Evolutionary conservation across 2,888 invertebrate genomes (phyloP), one percentile per base, ranked within the genome.

Genomic region (Xestia c-nigrum): DNA sequence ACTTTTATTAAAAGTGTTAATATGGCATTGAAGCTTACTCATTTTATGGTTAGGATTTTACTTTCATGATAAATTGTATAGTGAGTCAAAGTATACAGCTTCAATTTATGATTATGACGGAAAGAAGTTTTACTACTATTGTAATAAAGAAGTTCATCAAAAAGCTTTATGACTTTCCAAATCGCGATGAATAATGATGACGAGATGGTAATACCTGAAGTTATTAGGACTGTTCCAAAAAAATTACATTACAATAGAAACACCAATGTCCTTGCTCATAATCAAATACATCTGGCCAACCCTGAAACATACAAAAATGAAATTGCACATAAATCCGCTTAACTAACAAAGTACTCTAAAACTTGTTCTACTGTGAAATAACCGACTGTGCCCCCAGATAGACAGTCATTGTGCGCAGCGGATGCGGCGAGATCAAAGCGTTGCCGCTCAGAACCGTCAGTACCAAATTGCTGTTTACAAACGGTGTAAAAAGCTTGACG

Each of bases 361-460:
- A 87, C 83, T 86, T 87, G 85, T 82, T 87, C 84, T 87, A 86
- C 91, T 91, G 91, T 87, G 81, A 85, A 85, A 85, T 83, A 77
- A 87, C 85, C 84, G 85, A 84, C 88, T 84, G 87, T 89, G 89
- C 89, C 89, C 81, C 74, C 80, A 90, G 92, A 93, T 92, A 93
- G 92, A 89, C 89, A 89, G 90, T 88, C 93, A 93, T 95, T 94
- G 94, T 94, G 89, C 89, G 87, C 91, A 90, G 90, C 96, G 96
- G 96, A 96, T 95, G 95, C 96, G 95, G 95, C 91, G 87, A 92
- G 92, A 94, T 96, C 95, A 96, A 96, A 96, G 93, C 80, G 74
- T 63, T 74, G 81, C 84, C 89, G 87, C 87, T 88, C 78, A 64
- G 84, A 86, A 86, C 89, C 93, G 93, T 90, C 92, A 90, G 88